Percentiles rank a stretch among this genome's conserved stretches.
phyloP scores from a whole-genome alignment of 2,888 invertebrate species.

The Ephialtes manifestator region DNA sequence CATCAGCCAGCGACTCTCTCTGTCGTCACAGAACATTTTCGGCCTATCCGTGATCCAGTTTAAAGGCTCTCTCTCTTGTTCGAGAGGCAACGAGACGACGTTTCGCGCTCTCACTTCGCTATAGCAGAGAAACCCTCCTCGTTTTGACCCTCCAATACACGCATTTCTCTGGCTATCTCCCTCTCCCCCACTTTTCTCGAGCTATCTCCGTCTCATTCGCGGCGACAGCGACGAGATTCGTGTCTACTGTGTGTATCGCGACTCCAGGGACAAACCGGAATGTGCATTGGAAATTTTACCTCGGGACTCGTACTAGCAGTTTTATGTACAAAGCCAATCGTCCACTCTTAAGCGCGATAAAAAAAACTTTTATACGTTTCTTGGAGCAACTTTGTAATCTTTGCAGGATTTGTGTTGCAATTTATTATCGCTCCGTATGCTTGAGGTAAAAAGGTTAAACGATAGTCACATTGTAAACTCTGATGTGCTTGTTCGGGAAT shows the following conservation, averaged over 20 bases:
- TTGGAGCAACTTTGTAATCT: constrained; percentile 3
- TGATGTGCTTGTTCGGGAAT: constrained; percentile 29
- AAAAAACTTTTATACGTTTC: neutral
- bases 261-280: constrained; percentile 66
- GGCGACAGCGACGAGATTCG: constrained; percentile 60
- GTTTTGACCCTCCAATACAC: constrained; percentile 17
- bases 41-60: constrained; percentile 64
- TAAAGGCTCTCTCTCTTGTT: constrained; percentile 54
- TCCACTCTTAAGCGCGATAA: constrained; percentile 20
- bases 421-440: constrained; percentile 12
- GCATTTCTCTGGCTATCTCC: constrained; percentile 50
- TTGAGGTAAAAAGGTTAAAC: constrained; percentile 31
- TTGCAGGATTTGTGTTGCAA: neutral
- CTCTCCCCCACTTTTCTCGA: constrained; percentile 34
- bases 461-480: constrained; percentile 31
- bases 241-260: constrained; percentile 50
- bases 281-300: constrained; percentile 70
- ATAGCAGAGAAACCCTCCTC: neutral
- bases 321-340: constrained; percentile 24
- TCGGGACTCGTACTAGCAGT: constrained; percentile 30
- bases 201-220: constrained; percentile 61
- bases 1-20: constrained; percentile 1
- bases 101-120: constrained; percentile 36
- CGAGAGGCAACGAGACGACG: constrained; percentile 48
- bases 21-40: constrained; percentile 39